Conservation (phyloP, 2,113 vertebrate genomes). For the Cercocebus atys region DNA sequence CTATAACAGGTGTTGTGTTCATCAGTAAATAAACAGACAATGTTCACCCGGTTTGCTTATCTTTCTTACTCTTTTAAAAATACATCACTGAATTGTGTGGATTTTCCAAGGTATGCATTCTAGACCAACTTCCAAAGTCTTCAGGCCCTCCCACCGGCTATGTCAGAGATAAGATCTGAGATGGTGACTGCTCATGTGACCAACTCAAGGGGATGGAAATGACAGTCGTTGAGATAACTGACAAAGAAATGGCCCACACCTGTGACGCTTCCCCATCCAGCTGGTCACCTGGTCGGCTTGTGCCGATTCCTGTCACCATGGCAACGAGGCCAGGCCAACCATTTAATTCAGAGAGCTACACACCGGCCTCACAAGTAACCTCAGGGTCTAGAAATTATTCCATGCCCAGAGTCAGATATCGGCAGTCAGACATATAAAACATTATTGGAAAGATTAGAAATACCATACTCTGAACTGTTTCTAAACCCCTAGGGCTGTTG, state of each 20-base stretch:
- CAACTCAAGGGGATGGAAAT: background rate
- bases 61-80: background rate
- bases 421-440: background rate
- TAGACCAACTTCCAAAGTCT: background rate
- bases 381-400: slow-evolving; percentile 49
- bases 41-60: background rate
- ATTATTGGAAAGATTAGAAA: slow-evolving; percentile 18
- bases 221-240: background rate
- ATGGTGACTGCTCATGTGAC: background rate
- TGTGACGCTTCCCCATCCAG: background rate
- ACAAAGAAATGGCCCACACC: slow-evolving; percentile 1
- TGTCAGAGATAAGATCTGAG: background rate
- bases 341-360: slow-evolving; percentile 37
- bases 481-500: background rate
- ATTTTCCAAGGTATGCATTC: background rate
- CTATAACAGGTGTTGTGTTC: background rate
- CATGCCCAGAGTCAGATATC: background rate
- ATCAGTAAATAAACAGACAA: background rate
- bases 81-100: background rate
- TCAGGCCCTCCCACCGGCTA: background rate
- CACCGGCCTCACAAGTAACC: background rate
- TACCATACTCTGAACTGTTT: background rate
- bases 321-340: background rate
- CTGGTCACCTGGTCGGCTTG: background rate
- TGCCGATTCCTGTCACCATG: background rate